Percentiles rank a stretch among this genome's conserved stretches.
Evolutionary conservation across 2,888 invertebrate genomes (phyloP).

Genomic region (Conops quadrifasciatus): DNA sequence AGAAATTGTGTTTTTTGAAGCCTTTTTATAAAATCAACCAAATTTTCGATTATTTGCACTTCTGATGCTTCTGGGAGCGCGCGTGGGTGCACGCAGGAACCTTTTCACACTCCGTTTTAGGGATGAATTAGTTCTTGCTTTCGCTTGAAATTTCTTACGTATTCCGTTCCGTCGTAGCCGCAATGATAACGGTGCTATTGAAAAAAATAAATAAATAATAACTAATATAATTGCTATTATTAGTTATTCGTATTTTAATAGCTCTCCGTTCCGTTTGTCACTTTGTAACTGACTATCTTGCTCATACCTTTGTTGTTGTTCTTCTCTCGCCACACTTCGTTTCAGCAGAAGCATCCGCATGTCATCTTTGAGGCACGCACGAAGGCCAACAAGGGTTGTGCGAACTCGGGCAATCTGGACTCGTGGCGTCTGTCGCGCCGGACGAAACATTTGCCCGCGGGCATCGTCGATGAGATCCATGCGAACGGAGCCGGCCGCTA

Average conservation of each 20-base stretch:
- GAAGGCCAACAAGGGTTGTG: constrained; percentile 91
- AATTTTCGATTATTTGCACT: too few species aligned
- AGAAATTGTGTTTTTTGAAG: too few species aligned
- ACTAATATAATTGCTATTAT: too few species aligned
- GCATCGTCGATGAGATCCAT: constrained; percentile 62
- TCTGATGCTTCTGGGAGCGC: too few species aligned
- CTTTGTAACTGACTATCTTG: background rate
- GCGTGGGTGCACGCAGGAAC: too few species aligned
- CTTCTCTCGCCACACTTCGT: constrained; percentile 62
- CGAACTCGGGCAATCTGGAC: constrained; percentile 80
- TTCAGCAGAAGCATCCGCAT: constrained; percentile 97
- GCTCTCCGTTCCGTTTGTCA: background rate
- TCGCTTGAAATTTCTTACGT: too few species aligned
- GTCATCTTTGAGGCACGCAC: constrained; percentile 95
- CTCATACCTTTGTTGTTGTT: constrained; percentile 32
- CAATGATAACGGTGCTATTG: too few species aligned
- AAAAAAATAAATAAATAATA: too few species aligned
- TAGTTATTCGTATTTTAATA: background rate
- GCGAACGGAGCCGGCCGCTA: constrained; percentile 65
- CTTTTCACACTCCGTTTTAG: too few species aligned
- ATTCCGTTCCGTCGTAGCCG: too few species aligned
- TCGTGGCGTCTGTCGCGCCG: constrained; percentile 73
- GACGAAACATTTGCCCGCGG: constrained; percentile 69
- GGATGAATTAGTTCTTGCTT: too few species aligned
- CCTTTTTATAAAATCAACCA: too few species aligned